Percentiles rank a stretch among this genome's conserved stretches.
phyloP scores from a whole-genome alignment of 2,797 vertebrate genomes.

The Enteromius thamalakanensis region DNA sequence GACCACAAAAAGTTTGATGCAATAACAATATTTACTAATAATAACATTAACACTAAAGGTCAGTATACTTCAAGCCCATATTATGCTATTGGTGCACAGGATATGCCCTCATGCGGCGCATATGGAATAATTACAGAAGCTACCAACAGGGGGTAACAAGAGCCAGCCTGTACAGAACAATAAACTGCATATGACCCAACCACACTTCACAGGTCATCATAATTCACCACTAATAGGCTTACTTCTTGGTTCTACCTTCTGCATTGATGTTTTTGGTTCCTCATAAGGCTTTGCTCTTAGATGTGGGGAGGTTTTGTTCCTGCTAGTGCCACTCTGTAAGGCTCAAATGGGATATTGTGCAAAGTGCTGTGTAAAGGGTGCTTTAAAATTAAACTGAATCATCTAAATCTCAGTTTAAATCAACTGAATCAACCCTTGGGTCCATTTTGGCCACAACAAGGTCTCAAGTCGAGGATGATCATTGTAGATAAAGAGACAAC shows the following conservation, averaged over 20 bases:
- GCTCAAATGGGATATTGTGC: neutral
- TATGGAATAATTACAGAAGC: neutral
- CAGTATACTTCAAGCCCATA: neutral
- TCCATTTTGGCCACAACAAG: neutral
- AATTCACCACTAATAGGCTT: neutral
- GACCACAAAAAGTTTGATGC: neutral
- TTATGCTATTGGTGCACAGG: neutral
- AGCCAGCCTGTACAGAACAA: neutral
- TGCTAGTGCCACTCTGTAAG: neutral
- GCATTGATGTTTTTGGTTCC: neutral
- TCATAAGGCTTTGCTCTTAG: neutral
- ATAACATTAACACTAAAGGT: neutral
- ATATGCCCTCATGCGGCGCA: neutral
- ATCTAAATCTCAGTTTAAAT: neutral
- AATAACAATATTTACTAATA: neutral
- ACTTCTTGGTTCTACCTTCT: neutral
- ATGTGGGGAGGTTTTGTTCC: neutral
- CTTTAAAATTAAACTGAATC: neutral
- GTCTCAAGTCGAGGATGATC: neutral
- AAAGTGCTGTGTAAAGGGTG: neutral
- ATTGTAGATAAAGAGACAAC: conserved; percentile 6
- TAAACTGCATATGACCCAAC: neutral
- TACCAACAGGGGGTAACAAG: neutral
- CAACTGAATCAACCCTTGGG: neutral
- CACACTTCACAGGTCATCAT: neutral